Evolutionary conservation across 2,113 vertebrate species (phyloP).

Genomic region (Tylochromis polylepis): DNA sequence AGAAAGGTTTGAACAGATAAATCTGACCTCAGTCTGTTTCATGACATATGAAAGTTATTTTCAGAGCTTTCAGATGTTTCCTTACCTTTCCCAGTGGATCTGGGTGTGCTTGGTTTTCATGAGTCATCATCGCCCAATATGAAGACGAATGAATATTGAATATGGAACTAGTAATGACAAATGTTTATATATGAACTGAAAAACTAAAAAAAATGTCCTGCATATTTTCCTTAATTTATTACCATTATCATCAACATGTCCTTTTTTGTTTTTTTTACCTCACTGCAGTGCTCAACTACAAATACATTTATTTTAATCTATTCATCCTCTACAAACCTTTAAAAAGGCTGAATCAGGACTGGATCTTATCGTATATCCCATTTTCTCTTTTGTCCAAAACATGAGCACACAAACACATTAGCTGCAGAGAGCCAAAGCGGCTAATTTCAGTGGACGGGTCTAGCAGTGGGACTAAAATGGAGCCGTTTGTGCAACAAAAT

Average conservation of each 20-base stretch:
- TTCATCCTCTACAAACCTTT: not conserved
- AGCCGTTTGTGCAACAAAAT: not conserved
- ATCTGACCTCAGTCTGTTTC: not conserved
- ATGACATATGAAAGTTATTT: not conserved
- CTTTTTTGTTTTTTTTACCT: too few species aligned
- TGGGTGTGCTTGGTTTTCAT: not conserved
- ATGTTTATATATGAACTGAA: not conserved
- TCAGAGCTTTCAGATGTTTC: not conserved
- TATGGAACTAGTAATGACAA: not conserved
- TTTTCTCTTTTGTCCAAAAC: not conserved
- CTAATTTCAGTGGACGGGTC: not conserved
- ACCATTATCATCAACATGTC: too few species aligned
- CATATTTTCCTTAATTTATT: not conserved
- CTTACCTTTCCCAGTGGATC: not conserved
- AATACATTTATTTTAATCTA: not conserved
- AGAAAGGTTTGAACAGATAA: not conserved
- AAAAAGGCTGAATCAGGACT: not conserved
- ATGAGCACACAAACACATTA: not conserved
- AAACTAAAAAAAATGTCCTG: accelerated
- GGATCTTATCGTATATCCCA: not conserved
- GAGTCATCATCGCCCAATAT: not conserved
- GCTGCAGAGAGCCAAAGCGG: not conserved
- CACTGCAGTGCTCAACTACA: not conserved
- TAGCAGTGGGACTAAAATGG: not conserved
- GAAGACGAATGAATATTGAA: not conserved